These are phyloP conservation scores for Antechinus stuartii DNA, from an alignment of 2,113 vertebrate species.

Conservation along the genomic window DNA sequence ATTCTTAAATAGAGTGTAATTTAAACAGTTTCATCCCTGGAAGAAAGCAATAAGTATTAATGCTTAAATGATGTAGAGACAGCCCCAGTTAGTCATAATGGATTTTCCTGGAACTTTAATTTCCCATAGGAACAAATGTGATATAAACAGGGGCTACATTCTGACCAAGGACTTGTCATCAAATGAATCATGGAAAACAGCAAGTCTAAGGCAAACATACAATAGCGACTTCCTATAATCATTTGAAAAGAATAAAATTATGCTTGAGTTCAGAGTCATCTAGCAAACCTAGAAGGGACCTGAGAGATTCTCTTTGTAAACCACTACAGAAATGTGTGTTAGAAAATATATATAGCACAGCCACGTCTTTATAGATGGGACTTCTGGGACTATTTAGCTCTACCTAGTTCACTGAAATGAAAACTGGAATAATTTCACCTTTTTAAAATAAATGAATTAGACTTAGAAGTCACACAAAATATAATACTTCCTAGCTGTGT, in stretches of 20 bases:
- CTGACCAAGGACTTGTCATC: not conserved
- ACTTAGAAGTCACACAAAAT: conserved; percentile 31
- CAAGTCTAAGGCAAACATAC: not conserved
- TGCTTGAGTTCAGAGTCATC: not conserved
- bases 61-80: not conserved
- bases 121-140: not conserved
- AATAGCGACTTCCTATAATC: not conserved
- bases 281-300: not conserved
- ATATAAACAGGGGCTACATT: not conserved
- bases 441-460: conserved; percentile 35
- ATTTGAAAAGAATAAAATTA: not conserved
- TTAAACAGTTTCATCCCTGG: not conserved
- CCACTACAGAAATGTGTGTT: not conserved
- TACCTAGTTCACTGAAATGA: not conserved
- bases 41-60: not conserved
- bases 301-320: not conserved
- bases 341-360: not conserved
- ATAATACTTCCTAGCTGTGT: not conserved
- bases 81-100: not conserved
- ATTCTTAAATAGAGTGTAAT: not conserved
- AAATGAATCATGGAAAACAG: not conserved
- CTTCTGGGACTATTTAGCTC: not conserved
- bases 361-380: not conserved
- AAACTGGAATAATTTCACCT: not conserved
- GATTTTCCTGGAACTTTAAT: not conserved